Evolutionary conservation across 1,140 invertebrate genomes (phyloP), one percentile per base, ranked within the genome.

Genomic region (Cotesia chilonis): DNA sequence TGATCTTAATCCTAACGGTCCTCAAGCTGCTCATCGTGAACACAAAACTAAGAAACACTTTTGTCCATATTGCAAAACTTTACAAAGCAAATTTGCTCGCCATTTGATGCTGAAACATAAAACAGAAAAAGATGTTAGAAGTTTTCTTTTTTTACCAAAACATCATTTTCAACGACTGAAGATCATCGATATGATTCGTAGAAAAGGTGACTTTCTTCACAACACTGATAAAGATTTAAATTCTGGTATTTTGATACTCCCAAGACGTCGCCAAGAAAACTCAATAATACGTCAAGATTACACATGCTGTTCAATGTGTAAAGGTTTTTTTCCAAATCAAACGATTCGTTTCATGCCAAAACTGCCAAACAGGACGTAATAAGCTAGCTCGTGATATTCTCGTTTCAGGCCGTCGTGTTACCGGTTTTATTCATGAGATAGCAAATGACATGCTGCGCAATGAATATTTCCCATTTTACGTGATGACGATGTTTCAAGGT

Each of bases 401-500:
- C 12, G 20, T 41, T 3, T 6, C 37, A 5, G 64, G 74, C 67
- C 54, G 71, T 4, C 14, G 54, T 60, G 12, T 75, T 14, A n/a
- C n/a, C n/a, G n/a, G n/a, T n/a, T n/a, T n/a, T n/a, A n/a, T n/a
- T n/a, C n/a, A n/a, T n/a, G n/a, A n/a, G 65, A n/a, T 63, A 20
- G 75, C 72, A n/a, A 68, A 54, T 28, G 36, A 69, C 7, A 61
- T 54, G 17, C 59, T 79, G 6, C 68, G 69, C 65, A 41, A 75
- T 35, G 65, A 70, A 9, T 76, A 41, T 72, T 77, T 65, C 77
- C 67, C 5, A 47, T 72, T 38, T 55, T 79, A 9, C 57, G 67
- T 38, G 72, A 77, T 51, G 75, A 77, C 38, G 51, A 55, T 14
- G 55, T 78, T 4, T 66, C 70, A 4, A 37, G 64, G 17, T 36